Evolutionary conservation across 1,140 invertebrate species (phyloP).

Genomic region (Lasioglossum albipes): DNA sequence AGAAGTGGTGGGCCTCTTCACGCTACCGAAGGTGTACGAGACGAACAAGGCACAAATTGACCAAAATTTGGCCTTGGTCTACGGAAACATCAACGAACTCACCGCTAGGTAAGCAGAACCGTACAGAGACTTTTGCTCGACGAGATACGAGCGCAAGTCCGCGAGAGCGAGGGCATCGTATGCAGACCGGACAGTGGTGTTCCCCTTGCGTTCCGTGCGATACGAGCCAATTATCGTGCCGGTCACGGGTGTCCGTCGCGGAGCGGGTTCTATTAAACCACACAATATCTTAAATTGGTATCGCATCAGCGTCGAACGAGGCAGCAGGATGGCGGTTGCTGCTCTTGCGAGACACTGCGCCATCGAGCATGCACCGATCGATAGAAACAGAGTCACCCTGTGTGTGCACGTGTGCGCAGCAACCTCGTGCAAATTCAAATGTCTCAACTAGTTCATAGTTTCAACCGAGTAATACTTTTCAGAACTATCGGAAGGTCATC

Average conservation of each 20-base stretch:
- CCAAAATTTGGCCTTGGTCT: slow-evolving; percentile 93
- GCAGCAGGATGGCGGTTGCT: not conserved
- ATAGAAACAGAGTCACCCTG: too few species aligned
- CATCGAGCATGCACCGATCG: too few species aligned
- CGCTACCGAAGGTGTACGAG: slow-evolving; percentile 98
- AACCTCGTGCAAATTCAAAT: too few species aligned
- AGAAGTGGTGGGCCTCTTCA: slow-evolving; percentile 96
- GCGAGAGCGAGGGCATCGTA: not conserved
- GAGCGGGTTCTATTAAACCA: not conserved
- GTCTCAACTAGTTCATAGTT: too few species aligned
- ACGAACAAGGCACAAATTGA: slow-evolving; percentile 98
- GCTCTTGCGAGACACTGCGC: too few species aligned
- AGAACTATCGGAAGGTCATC: too few species aligned
- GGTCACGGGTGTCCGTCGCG: not conserved
- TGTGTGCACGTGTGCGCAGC: too few species aligned
- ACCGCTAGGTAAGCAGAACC: slow-evolving; percentile 88
- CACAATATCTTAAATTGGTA: not conserved
- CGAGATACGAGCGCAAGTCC: not conserved
- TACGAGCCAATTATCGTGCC: not conserved
- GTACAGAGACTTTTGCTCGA: too few species aligned
- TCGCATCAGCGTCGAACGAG: not conserved
- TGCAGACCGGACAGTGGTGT: not conserved
- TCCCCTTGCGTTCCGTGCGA: not conserved
- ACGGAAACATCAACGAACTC: slow-evolving; percentile 93
- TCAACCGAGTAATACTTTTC: too few species aligned